A percentile compares a stretch with the other conserved stretches of the same genome.
These are phyloP conservation scores for Heliconius nattereri DNA, from an alignment of 1,140 invertebrate genomes.

Conservation along the genomic window DNA sequence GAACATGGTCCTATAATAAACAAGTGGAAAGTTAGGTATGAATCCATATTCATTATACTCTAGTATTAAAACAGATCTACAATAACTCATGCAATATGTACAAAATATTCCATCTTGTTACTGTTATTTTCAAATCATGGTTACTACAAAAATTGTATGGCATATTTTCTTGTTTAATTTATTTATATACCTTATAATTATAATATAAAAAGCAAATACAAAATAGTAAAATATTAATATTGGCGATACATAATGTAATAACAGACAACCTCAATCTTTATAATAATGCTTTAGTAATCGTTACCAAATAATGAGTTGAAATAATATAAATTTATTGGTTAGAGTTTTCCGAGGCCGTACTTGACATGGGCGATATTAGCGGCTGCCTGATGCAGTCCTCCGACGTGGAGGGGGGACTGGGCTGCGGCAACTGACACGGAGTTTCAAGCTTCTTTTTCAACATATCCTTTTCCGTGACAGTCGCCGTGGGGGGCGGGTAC, in stretches of 20 bases:
- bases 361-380: conserved; percentile 30
- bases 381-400: conserved; percentile 30
- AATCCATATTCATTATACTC: conserved; percentile 2
- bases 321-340: background rate
- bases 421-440: background rate
- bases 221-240: background rate
- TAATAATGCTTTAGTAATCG: background rate
- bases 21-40: background rate
- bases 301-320: background rate
- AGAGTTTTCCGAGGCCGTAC: conserved; percentile 26
- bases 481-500: background rate
- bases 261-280: background rate
- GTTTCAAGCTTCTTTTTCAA: background rate
- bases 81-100: conserved; percentile 3
- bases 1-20: background rate
- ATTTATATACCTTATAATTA: background rate
- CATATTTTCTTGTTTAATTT: background rate
- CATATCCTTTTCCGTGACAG: background rate
- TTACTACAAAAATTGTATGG: background rate
- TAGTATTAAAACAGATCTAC: background rate
- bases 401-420: conserved; percentile 24
- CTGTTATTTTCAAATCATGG: background rate
- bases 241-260: too few species aligned
- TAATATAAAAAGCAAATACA: background rate
- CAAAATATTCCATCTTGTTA: background rate